Evolutionary conservation across 2,113 vertebrate species (phyloP), one percentile per base, ranked within the genome.

Genomic region (Stictonetta naevosa): DNA sequence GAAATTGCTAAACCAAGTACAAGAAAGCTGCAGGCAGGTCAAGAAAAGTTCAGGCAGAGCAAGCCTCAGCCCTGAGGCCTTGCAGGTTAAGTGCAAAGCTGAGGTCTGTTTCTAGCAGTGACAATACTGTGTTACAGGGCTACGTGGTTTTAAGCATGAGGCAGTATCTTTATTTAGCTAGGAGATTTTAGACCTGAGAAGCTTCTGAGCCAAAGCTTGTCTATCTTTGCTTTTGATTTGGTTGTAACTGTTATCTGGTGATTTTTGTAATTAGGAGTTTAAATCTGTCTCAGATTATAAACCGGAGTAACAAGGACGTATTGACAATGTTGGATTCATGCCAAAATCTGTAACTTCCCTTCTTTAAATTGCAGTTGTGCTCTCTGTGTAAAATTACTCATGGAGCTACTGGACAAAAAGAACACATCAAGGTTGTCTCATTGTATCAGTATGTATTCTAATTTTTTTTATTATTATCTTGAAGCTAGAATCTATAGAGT

Each of bases 171-270:
- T 83, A 53, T 63, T 72, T 11, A 73, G 38, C 8, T 74, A 36
- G 20, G 20, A 81, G 14, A 21, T 52, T 52, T 58, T 0, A 0
- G 55, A 8, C 0, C 1, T 26, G 28, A 62, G 21, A 9, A 60
- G 16, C 16, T 68, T 53, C 38, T 89, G 42, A 92, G 31, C 13
- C 15, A 20, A 38, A 79, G 16, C 34, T 73, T 75, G 13, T 72
- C 33, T 74, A 8, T n/a, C 17, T 82, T 63, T 58, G 18, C 25
- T 78, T 93, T 62, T 62, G 55, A 8, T 81, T 31, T 67, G 14
- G 1, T 69, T 78, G 3, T 60, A 56, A 33, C 28, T 36, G 2
- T 46, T 53, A n/a, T 62, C 56, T 42, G 11, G 7, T 88, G n/a
- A 50, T 23, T 56, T 85, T 25, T 58, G 56, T 53, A 86, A 44